phyloP scores from a whole-genome alignment of 1,140 invertebrate species.

The Nixonia krombeini region DNA sequence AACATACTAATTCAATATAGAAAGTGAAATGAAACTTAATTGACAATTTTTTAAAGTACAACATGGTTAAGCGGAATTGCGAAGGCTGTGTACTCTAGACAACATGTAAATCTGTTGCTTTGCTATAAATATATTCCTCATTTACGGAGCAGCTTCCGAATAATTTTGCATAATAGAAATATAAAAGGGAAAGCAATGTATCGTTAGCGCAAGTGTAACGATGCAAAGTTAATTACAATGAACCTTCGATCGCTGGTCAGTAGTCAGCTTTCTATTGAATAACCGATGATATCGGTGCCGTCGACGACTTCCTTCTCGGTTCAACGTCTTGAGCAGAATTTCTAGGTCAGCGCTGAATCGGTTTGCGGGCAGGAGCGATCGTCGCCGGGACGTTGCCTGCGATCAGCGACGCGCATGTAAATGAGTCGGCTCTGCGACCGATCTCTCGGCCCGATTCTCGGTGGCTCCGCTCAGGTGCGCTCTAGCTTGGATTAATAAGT shows the following conservation, averaged over 20 bases:
- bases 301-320: constrained; percentile 37
- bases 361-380: constrained; percentile 8
- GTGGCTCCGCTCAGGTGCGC: constrained; percentile 3
- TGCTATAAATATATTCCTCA: too few relatives aligned
- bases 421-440: constrained; percentile 7
- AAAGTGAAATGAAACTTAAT: too few relatives aligned
- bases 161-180: too few relatives aligned
- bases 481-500: constrained; percentile 53
- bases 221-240: too few relatives aligned
- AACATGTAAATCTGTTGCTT: too few relatives aligned
- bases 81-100: too few relatives aligned
- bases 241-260: background rate
- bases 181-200: too few relatives aligned
- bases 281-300: constrained; percentile 43
- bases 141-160: too few relatives aligned
- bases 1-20: too few relatives aligned
- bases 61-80: too few relatives aligned
- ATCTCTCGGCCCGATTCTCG: constrained; percentile 17
- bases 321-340: constrained; percentile 44
- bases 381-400: constrained; percentile 28
- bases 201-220: too few relatives aligned
- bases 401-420: constrained; percentile 37
- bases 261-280: constrained; percentile 38
- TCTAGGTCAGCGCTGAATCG: constrained; percentile 43
- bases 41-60: too few relatives aligned